Evolutionary conservation across 2,888 invertebrate species (phyloP).

Genomic region (Rhorus exstirpatorius): DNA sequence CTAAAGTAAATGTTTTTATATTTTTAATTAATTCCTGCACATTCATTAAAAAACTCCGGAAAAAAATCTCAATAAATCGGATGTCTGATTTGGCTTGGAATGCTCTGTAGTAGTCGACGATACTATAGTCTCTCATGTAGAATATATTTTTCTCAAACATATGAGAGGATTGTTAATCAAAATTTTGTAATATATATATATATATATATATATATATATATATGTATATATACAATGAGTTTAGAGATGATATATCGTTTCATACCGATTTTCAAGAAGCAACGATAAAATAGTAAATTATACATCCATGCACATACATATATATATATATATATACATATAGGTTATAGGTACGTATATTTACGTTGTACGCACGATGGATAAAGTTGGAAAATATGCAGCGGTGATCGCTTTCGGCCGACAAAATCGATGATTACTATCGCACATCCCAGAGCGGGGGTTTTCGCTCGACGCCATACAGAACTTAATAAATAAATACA

Average conservation of each 20-base stretch:
- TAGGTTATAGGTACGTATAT: too few relatives aligned
- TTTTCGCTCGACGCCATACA: slow-evolving; percentile 49
- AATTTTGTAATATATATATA: not conserved
- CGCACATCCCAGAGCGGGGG: slow-evolving; percentile 39
- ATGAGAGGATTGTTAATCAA: too few relatives aligned
- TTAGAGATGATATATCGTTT: not conserved
- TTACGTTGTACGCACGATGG: not conserved
- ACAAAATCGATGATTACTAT: slow-evolving; percentile 64
- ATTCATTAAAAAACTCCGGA: too few relatives aligned
- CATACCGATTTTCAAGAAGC: slow-evolving; percentile 9
- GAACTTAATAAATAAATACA: slow-evolving; percentile 73
- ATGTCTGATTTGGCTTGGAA: too few relatives aligned
- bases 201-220: not conserved
- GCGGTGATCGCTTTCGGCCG: slow-evolving; percentile 59
- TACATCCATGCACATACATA: not conserved
- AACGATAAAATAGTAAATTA: slow-evolving; percentile 12
- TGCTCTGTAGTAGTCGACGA: too few relatives aligned
- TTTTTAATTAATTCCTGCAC: too few relatives aligned
- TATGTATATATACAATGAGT: not conserved
- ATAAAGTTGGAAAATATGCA: slow-evolving; percentile 67
- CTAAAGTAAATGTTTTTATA: too few relatives aligned
- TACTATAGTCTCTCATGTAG: too few relatives aligned
- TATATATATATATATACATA: too few relatives aligned
- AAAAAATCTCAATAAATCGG: too few relatives aligned
- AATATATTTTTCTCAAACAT: too few relatives aligned